Evolutionary conservation across 2,113 vertebrate genomes (phyloP).

Genomic region (Murina feae): DNA sequence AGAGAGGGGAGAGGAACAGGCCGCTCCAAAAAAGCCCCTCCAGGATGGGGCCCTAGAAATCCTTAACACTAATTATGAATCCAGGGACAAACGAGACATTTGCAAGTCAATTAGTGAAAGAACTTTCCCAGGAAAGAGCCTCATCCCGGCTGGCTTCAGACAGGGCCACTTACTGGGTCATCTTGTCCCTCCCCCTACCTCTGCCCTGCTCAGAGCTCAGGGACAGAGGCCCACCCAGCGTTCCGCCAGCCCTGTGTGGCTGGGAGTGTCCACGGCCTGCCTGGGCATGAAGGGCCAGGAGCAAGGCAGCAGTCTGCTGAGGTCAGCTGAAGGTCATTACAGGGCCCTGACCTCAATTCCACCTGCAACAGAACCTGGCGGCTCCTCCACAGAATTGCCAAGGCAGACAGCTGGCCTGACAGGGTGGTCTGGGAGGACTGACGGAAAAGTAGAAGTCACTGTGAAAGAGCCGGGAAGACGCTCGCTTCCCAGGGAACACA

Average conservation of each 20-base stretch:
- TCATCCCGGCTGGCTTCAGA: constrained; percentile 47
- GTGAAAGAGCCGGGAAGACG: not conserved
- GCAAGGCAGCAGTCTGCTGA: not conserved
- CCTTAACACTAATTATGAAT: constrained; percentile 70
- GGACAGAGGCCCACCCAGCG: not conserved
- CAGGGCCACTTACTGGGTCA: constrained; percentile 53
- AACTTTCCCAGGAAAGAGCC: constrained; percentile 68
- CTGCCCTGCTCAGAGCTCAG: not conserved
- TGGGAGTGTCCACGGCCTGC: not conserved
- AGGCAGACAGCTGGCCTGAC: not conserved
- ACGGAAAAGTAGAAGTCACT: not conserved
- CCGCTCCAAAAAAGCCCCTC: constrained; percentile 31
- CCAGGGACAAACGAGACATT: constrained; percentile 69
- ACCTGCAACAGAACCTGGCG: not conserved
- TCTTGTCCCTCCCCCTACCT: constrained; percentile 29
- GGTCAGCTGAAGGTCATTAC: not conserved
- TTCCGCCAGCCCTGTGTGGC: not conserved
- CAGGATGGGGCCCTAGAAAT: constrained; percentile 57
- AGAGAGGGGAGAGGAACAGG: constrained; percentile 35
- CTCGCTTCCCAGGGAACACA: not conserved
- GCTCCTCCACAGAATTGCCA: not conserved
- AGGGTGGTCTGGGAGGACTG: not conserved
- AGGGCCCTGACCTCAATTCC: not conserved
- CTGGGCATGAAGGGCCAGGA: not conserved
- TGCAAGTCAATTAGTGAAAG: constrained; percentile 73